A percentile compares a stretch with the other conserved stretches of the same genome.
phyloP scores from a whole-genome alignment of 2,797 vertebrate species.

The Hemibagrus guttatus region DNA sequence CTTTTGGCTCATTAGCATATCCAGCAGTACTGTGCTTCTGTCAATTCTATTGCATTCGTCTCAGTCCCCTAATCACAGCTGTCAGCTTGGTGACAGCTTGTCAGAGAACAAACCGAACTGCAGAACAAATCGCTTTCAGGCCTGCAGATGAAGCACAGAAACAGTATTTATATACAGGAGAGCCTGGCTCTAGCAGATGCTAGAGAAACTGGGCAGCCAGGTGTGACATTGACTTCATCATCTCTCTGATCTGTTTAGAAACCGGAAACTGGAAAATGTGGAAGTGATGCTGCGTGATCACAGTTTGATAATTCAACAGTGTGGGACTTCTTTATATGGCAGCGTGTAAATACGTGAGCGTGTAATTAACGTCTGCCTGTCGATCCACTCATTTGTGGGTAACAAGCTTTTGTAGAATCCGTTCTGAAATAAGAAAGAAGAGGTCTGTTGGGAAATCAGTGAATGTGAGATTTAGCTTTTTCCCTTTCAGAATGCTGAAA shows the following conservation, averaged over 20 bases:
- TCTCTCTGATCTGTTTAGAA: neutral
- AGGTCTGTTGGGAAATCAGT: neutral
- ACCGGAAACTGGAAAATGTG: neutral
- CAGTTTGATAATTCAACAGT: neutral
- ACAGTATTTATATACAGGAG: neutral
- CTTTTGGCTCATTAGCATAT: slow-evolving; percentile 30
- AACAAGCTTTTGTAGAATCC: neutral
- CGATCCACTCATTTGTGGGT: neutral
- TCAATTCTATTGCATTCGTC: slow-evolving; percentile 24
- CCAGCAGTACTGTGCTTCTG: neutral
- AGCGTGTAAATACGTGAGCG: neutral
- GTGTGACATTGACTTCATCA: slow-evolving; percentile 1
- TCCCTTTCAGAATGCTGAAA: too few relatives aligned
- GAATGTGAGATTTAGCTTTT: neutral
- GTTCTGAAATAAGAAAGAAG: neutral
- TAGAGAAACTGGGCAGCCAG: neutral
- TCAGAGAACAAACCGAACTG: slow-evolving; percentile 30
- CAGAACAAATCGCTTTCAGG: slow-evolving; percentile 37
- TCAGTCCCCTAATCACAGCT: slow-evolving; percentile 35
- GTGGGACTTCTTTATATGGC: neutral
- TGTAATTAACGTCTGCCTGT: slow-evolving; percentile 4
- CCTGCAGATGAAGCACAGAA: neutral
- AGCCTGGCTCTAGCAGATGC: neutral
- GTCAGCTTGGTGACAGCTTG: slow-evolving; percentile 18
- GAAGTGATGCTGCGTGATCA: neutral